Base-by-base conservation (phyloP, 1,140 invertebrate species). In the Nasonia giraulti region DNA sequence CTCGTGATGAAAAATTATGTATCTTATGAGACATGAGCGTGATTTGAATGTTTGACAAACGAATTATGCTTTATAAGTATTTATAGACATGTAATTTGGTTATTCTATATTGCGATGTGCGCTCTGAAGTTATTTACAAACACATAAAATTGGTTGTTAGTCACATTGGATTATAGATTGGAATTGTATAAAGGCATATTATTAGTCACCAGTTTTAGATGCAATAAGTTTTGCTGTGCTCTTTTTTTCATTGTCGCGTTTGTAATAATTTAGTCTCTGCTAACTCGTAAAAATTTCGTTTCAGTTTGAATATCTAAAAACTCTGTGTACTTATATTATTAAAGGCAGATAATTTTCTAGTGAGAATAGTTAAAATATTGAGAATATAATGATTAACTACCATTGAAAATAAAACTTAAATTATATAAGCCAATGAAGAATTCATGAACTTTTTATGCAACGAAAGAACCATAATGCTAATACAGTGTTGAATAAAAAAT, bases 211-310 rank as follows among this genome's bases (percentile, higher is more conserved):
- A 71, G 10, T 80, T 47, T 33, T 20, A 17, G 37, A 81, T 81
- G 80, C 68, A 33, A 80, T 37, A 73, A 73, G 69, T 81, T 81
- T 40, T 12, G 6, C 33, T 62, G 76, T 78, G 27, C 78, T 80
- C 14, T 55, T 66, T 81, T 81, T 73, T 7, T 44, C 8, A 44
- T 44, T 44, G 40, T 44, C 40, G 40, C 40, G 40, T 44, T 44
- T 44, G 40, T 8, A 8, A 44, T 44, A 44, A 44, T 44, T 44
- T 44, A 8, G 1, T 44, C 10, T 44, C 40, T 8, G 40, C 40
- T 44, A 44, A 7, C 4, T 69, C 47, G 47, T 50, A 50, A 50
- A 17, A 14, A 50, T 50, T 50, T 50, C 10, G 14, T 23, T 50
- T 50, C 47, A 50, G 14, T 50, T 50, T 50, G 47, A 50, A 50